Base-by-base conservation (phyloP, 2,888 invertebrate species). In the Drosophila helvetica region DNA sequence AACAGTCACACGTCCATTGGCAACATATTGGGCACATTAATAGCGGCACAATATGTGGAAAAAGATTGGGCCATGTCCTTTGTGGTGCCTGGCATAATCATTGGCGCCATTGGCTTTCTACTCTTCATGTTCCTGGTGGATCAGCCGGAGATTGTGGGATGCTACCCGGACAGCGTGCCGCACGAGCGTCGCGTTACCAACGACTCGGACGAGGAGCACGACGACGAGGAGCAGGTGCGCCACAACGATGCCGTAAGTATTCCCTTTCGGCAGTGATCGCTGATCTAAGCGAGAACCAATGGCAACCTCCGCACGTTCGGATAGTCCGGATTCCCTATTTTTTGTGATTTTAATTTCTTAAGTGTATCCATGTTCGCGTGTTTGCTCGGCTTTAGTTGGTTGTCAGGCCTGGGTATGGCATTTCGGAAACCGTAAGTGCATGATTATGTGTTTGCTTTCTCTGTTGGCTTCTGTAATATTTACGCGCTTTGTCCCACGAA, bases 1-100 rank as follows among this genome's bases (percentile, higher is more conserved):
- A 99, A 99, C 92, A 98, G 98, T 0, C 98, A 99, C 86, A 98
- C 98, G 0, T 98, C 98, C 0, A 94, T 99, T 10, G 99, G 99
- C 43, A 99, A 99, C 91, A 98, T 99, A 87, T 91, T 98, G 64
- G 98, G 98, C 90, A 89, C 96, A 0, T 90, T 98, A n/a, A 96
- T 99, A 82, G 98, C 99, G 0, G 96, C 96, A 0, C 92, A 94
- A 54, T 98, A 95, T 92, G 97, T 98, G 12, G 96, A 97, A 90
- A 93, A 91, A 0, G 95, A 97, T 91, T 99, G 99, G 99, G 95
- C 97, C 0, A 92, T 96, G 56, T 98, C 98, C 33, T 99, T 99
- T 92, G 95, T 98, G 53, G 95, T 98, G 78, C 99, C 99, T 7
- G 98, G 97, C 18, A 92, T 96, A 53, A 95, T 97, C 78, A 98